These are phyloP conservation scores for Drosophila baimaii DNA, from an alignment of 1,140 invertebrate genomes.

Conservation along the genomic window DNA sequence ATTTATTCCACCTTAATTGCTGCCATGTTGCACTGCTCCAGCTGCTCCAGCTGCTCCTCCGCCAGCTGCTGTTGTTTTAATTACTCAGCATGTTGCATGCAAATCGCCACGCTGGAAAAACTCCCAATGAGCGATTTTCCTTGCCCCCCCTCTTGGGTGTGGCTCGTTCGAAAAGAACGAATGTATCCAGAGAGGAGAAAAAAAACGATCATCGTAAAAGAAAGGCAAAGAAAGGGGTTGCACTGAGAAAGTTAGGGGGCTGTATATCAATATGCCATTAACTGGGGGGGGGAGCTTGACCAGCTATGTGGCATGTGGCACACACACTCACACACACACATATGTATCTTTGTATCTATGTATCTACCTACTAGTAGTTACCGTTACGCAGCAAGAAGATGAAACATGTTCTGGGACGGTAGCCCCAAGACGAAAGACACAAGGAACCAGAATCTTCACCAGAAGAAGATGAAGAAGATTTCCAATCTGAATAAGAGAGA, in stretches of 20 bases:
- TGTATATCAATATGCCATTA: conserved; percentile 70
- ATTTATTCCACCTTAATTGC: conserved; percentile 45
- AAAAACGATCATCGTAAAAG: neutral
- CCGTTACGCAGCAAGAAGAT: conserved; percentile 76
- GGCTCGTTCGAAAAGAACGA: conserved; percentile 1
- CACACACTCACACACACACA: neutral
- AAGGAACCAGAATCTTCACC: conserved; percentile 20
- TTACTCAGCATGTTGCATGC: conserved; percentile 77
- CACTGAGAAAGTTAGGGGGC: conserved; percentile 2
- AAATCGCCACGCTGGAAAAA: conserved; percentile 46
- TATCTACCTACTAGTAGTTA: conserved; percentile 66
- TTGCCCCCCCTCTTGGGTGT: conserved; percentile 52
- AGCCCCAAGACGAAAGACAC: neutral
- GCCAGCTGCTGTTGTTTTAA: conserved; percentile 52
- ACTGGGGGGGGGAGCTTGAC: conserved; percentile 8
- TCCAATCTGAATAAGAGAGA: conserved; percentile 12
- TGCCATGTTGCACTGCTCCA: conserved; percentile 30
- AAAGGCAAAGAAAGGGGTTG: conserved; percentile 18
- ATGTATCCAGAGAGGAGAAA: neutral
- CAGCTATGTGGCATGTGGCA: neutral
- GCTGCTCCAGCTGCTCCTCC: conserved; percentile 4
- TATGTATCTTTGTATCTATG: conserved; percentile 34
- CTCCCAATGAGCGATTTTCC: conserved; percentile 45
- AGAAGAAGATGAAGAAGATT: conserved; percentile 5
- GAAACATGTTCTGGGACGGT: conserved; percentile 38